Evolutionary conservation across 2,797 vertebrate genomes (phyloP), one percentile per base, ranked within the genome.

Genomic region (Xenentodon cancila): DNA sequence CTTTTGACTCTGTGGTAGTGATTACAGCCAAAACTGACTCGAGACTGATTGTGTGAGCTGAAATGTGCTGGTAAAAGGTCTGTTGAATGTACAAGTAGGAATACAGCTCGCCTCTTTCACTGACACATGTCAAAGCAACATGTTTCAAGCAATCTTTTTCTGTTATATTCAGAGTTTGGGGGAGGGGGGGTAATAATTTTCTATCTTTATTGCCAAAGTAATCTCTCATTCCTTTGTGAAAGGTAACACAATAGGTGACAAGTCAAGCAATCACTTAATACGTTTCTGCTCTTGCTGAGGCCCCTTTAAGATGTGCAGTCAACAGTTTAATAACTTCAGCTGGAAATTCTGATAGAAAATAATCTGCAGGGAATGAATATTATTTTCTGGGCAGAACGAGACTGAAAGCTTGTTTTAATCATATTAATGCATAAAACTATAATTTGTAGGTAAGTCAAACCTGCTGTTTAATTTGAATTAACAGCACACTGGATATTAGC

Each of bases 31-130:
- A 57, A 77, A 62, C 6, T 12, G 63, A 73, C 71, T 63, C 2
- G 3, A 13, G 9, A 37, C 30, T 7, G 65, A 58, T 37, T 1
- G 11, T 37, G 34, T 18, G 59, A 71, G 51, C 59, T 32, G 65
- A 79, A 60, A 52, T 53, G 64, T 58, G 78, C 56, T 62, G 59
- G 49, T 9, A 76, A 71, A 81, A 0, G 34, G 34, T 81, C 68
- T 68, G 60, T 84, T 84, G 88, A 92, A 91, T 91, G 91, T 91
- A 89, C 69, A 79, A 68, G 53, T 55, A 73, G 48, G 40, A 79
- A 70, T 59, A 49, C 67, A 64, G 68, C 72, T 73, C 42, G 25
- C 52, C 60, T 80, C 73, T 75, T 80, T 79, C 73, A 76, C 48
- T 82, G 32, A 74, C 20, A 30, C 77, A 75, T 84, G 80, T 85